A percentile compares a stretch with the other conserved stretches of the same genome.
Evolutionary conservation across 2,888 invertebrate species (phyloP).

Genomic region (Hymenopus coronatus): DNA sequence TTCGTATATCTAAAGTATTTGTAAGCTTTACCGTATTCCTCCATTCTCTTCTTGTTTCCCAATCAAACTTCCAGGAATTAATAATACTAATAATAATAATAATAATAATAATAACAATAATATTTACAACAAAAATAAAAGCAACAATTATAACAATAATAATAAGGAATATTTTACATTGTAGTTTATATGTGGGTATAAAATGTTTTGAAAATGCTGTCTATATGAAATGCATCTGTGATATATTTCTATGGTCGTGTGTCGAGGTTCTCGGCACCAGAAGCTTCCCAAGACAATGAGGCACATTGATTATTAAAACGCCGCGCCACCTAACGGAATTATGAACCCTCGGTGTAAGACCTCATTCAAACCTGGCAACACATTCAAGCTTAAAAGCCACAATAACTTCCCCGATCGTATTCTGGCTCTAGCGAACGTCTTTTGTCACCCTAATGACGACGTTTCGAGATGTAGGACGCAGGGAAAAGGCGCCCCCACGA

Average conservation of each 20-base stretch:
- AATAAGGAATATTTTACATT: too few relatives aligned
- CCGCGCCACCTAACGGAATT: conserved; percentile 6
- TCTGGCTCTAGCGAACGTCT: background rate
- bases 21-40: too few relatives aligned
- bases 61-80: too few relatives aligned
- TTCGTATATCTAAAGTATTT: too few relatives aligned
- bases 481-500: background rate
- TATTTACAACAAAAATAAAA: too few relatives aligned
- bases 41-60: too few relatives aligned
- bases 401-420: conserved; percentile 3
- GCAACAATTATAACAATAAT: too few relatives aligned
- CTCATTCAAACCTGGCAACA: background rate
- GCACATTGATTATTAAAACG: conserved; percentile 18
- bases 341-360: background rate
- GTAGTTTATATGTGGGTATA: too few relatives aligned
- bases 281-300: background rate
- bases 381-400: conserved; percentile 3
- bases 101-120: too few relatives aligned
- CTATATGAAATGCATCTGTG: too few relatives aligned
- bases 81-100: too few relatives aligned
- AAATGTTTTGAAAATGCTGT: too few relatives aligned
- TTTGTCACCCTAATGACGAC: background rate
- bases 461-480: background rate
- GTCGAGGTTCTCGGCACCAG: background rate
- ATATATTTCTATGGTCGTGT: background rate